Conservation (phyloP, 2,888 invertebrate genomes). For the Fragum fragum region DNA sequence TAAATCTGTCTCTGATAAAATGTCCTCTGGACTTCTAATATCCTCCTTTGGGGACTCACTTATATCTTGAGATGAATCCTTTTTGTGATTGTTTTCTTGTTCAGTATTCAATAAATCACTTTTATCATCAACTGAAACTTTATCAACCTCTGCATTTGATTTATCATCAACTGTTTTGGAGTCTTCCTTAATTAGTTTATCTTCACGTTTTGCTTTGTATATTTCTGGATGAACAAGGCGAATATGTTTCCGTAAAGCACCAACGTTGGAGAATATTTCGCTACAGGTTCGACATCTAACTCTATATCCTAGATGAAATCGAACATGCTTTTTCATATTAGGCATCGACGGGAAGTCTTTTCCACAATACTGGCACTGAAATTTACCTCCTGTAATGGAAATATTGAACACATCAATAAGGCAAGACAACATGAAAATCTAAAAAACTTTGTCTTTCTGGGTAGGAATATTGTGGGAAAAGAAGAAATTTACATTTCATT, state of each 20-base stretch:
- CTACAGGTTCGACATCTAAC: constrained; percentile 77
- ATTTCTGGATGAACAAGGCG: constrained; percentile 68
- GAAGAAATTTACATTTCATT: too few species aligned
- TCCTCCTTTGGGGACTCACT: neutral
- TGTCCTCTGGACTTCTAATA: constrained; percentile 22
- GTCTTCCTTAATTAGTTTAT: constrained; percentile 32
- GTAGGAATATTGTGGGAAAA: neutral
- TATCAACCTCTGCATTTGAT: neutral
- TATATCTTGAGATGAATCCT: neutral
- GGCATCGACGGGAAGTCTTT: constrained; percentile 85
- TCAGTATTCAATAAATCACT: neutral
- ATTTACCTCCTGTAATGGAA: constrained; percentile 49
- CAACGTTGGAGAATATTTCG: constrained; percentile 72
- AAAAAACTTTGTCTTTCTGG: too few species aligned
- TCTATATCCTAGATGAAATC: constrained; percentile 78
- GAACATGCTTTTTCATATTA: constrained; percentile 85
- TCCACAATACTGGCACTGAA: constrained; percentile 77
- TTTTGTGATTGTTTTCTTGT: constrained; percentile 18
- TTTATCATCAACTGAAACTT: neutral
- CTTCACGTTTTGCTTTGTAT: constrained; percentile 57
- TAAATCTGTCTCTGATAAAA: constrained; percentile 49
- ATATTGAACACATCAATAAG: neutral
- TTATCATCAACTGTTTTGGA: neutral
- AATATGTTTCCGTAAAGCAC: constrained; percentile 70
- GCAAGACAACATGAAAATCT: neutral